These are phyloP conservation scores for Sebastes nivosus DNA, from an alignment of 2,797 vertebrate genomes.

Conservation along the genomic window DNA sequence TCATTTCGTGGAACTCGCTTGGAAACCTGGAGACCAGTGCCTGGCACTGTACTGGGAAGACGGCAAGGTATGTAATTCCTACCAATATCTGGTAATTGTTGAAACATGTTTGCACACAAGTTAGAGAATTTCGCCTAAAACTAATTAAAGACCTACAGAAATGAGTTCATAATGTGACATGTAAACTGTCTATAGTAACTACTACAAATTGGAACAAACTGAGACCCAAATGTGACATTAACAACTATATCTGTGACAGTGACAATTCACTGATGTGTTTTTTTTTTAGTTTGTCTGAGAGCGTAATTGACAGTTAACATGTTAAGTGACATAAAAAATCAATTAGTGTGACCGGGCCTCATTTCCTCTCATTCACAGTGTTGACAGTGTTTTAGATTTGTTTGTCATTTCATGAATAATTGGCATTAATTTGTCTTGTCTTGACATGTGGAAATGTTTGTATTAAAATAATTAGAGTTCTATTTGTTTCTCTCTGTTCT, in stretches of 20 bases:
- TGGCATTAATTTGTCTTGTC: neutral
- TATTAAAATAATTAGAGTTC: constrained; percentile 17
- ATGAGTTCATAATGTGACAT: neutral
- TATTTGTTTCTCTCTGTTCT: constrained; percentile 4
- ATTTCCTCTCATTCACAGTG: neutral
- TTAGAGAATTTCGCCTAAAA: neutral
- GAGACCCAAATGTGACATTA: neutral
- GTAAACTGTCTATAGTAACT: neutral
- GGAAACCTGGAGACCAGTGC: constrained; percentile 96
- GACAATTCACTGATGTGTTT: neutral
- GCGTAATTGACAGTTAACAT: neutral
- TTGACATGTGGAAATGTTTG: constrained; percentile 9
- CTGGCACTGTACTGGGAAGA: constrained; percentile 99
- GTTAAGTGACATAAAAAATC: neutral
- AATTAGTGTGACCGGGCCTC: neutral
- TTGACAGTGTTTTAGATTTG: neutral
- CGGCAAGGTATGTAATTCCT: constrained; percentile 88
- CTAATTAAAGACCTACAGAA: neutral
- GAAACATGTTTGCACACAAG: neutral
- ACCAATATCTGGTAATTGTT: neutral
- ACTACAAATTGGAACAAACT: neutral
- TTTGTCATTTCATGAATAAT: constrained; percentile 11
- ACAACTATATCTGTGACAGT: neutral
- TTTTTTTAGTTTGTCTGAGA: neutral
- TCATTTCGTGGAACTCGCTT: constrained; percentile 67